Evolutionary conservation across 1,140 invertebrate genomes (phyloP).

Genomic region (Chironomus striatipennis): DNA sequence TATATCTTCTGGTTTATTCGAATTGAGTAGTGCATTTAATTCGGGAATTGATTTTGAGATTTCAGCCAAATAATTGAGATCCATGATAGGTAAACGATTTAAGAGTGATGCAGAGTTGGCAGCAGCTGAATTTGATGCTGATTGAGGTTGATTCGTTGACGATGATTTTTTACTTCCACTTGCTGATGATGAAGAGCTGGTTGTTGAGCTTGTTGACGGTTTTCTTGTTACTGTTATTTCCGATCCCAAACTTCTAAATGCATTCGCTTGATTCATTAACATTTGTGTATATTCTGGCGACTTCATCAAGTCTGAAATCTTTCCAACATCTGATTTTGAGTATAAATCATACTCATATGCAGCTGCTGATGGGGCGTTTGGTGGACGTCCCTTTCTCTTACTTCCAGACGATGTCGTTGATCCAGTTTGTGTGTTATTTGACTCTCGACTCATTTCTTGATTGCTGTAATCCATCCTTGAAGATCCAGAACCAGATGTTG

Average conservation of each 20-base stretch:
- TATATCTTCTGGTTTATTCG: constrained; percentile 5
- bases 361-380: background rate
- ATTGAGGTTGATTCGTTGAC: background rate
- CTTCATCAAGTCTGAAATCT: constrained; percentile 38
- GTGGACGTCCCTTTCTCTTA: constrained; percentile 27
- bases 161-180: constrained; percentile 9
- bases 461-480: background rate
- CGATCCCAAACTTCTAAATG: constrained; percentile 31
- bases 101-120: constrained; percentile 33
- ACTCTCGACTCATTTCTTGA: background rate
- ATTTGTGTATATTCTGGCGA: constrained; percentile 38
- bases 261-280: constrained; percentile 38
- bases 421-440: background rate
- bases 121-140: constrained; percentile 27
- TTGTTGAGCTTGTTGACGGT: constrained; percentile 10
- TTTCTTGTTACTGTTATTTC: constrained; percentile 24
- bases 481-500: background rate
- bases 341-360: background rate
- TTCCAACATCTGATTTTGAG: constrained; percentile 36
- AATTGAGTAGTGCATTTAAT: background rate
- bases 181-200: background rate
- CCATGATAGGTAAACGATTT: constrained; percentile 7
- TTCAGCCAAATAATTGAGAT: constrained; percentile 22
- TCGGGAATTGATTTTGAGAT: constrained; percentile 1
- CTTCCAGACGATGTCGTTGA: background rate